Evolutionary conservation across 2,888 invertebrate genomes (phyloP), one percentile per base, ranked within the genome.

Genomic region (Drosophila lutescens): DNA sequence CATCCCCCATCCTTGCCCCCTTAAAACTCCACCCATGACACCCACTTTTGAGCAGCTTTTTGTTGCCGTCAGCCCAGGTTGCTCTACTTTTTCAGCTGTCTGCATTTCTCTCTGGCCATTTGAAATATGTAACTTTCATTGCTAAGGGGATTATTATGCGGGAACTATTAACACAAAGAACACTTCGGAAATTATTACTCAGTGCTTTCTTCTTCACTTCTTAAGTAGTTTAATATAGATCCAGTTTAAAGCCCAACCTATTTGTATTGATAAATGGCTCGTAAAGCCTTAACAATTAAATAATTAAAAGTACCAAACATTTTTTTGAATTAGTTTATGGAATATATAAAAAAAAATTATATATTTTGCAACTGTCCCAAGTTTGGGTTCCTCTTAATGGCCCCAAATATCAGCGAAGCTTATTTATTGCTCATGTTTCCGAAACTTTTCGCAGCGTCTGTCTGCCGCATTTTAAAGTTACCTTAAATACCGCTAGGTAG

Each of bases 391-490:
- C 17, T 26, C 9, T 4, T 20, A 23, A 36, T 17, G 34, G 32
- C 57, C 38, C 44, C 65, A 30, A 49, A 51, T 74, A 71, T 53
- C 57, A 74, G 76, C 7, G 1, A 13, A 7, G 30, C 47, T 34
- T 44, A 12, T 34, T 23, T 56, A 65, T 75, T 59, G 50, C 4
- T 49, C 23, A 38, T 41, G 32, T 26, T 49, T 26, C 55, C 40
- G 51, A 55, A 46, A 56, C 46, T 73, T 72, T 44, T 30, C 15
- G 50, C 62, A 46, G 62, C 26, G 41, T 9, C 58, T 54, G 66
- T 47, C 54, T 68, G 72, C 50, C 36, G 69, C 38, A 71, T 60
- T 70, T 63, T 63, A 71, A 69, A 70, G 69, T 54, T 49, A 32
- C 53, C 58, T 34, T 50, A 47, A 57, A 51, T 17, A 26, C 13